Conservation (phyloP, 2,888 invertebrate genomes). For the Linhomoeus sp. region DNA sequence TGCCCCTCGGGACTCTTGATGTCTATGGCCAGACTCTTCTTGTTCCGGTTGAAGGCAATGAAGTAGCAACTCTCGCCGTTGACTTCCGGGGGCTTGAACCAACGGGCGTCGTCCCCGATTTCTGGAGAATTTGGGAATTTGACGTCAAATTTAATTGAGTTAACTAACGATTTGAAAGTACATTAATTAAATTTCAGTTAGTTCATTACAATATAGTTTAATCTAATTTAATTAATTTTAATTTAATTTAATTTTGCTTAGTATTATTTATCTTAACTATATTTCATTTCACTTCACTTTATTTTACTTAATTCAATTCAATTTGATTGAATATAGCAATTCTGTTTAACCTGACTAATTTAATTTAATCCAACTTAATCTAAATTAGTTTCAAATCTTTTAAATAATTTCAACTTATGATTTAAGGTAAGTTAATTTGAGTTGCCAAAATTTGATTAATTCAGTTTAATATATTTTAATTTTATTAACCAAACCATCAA, state of each 20-base stretch:
- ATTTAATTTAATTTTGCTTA: not conserved
- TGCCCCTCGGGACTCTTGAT: not conserved
- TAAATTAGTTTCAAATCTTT: no score
- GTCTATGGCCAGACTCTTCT: not conserved
- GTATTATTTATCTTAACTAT: not conserved
- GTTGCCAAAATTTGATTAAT: no score
- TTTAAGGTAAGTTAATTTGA: no score
- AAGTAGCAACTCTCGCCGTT: not conserved
- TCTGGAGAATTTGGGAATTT: no score
- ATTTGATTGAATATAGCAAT: not conserved
- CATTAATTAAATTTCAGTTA: no score
- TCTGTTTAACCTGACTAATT: no score
- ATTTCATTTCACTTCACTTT: not conserved
- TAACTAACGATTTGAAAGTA: no score
- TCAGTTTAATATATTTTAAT: not conserved
- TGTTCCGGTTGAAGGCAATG: not conserved
- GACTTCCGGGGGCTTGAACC: conserved; percentile 12
- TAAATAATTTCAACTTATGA: no score
- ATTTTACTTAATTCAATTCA: not conserved
- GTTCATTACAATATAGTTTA: no score
- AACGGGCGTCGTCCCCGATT: not conserved
- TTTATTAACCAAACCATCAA: not conserved
- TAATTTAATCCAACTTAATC: no score
- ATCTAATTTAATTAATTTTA: no score
- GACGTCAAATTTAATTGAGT: no score